These are phyloP conservation scores for Atherix ibis DNA, from an alignment of 2,888 invertebrate genomes.

Conservation along the genomic window DNA sequence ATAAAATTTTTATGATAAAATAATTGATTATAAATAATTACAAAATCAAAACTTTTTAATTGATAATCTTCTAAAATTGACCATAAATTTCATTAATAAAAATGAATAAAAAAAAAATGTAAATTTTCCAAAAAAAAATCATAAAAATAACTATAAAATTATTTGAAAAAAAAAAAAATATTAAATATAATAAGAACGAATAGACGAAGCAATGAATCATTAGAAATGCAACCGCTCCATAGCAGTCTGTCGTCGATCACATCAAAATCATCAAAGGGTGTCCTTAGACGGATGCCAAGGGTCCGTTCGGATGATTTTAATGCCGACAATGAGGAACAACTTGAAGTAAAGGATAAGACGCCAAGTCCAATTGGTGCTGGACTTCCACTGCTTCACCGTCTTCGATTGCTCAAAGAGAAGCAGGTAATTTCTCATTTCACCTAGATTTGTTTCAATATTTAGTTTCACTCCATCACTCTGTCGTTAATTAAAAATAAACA, in stretches of 20 bases:
- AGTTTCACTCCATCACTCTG: no score
- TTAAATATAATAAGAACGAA: no score
- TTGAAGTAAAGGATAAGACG: slow-evolving; percentile 40
- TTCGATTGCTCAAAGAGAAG: slow-evolving; percentile 70
- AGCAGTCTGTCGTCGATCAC: slow-evolving; percentile 31
- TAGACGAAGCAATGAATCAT: slow-evolving; percentile 39
- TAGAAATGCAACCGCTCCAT: slow-evolving; percentile 50
- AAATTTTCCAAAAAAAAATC: no score
- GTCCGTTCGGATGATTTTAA: slow-evolving; percentile 58
- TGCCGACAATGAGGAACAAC: slow-evolving; percentile 28
- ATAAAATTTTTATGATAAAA: background rate
- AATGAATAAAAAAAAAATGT: no score
- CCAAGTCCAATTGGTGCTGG: slow-evolving; percentile 71
- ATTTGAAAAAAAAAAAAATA: no score
- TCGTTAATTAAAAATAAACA: no score
- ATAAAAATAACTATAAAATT: no score
- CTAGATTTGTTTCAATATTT: slow-evolving; percentile 1
- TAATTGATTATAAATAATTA: slow-evolving; percentile 3
- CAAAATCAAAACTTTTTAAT: no score
- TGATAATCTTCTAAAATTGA: no score
- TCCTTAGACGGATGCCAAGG: slow-evolving; percentile 55
- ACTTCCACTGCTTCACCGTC: slow-evolving; percentile 57
- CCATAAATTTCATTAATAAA: no score
- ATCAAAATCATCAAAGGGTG: slow-evolving; percentile 35
- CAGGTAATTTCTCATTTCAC: no score